Percentiles rank a stretch among this genome's conserved stretches.
Conservation (phyloP, 1,140 invertebrate genomes). For the Aradophagus sp. region DNA sequence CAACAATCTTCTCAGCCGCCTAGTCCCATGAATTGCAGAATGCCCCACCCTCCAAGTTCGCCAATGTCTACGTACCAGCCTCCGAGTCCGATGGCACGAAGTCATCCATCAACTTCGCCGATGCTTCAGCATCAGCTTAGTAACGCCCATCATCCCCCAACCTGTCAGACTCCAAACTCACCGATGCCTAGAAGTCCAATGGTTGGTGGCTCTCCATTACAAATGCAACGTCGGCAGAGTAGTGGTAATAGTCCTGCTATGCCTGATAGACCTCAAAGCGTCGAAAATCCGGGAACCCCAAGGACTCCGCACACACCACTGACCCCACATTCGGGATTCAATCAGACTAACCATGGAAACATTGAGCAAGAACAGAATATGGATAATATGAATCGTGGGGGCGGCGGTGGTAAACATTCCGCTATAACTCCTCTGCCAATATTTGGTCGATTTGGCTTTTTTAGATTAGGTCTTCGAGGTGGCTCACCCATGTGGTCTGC, state of each 20-base stretch:
- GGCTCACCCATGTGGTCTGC: conserved; percentile 83
- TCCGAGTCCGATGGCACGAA: conserved; percentile 71
- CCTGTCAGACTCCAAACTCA: conserved; percentile 70
- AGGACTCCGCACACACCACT: conserved; percentile 70
- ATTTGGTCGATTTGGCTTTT: conserved; percentile 76
- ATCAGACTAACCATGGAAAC: conserved; percentile 57
- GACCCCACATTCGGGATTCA: conserved; percentile 59
- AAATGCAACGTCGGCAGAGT: conserved; percentile 75
- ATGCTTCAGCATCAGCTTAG: conserved; percentile 71
- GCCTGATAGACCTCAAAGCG: conserved; percentile 77
- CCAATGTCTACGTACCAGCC: conserved; percentile 74
- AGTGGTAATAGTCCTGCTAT: conserved; percentile 77
- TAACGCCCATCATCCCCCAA: conserved; percentile 66
- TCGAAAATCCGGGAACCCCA: conserved; percentile 77
- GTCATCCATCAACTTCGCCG: conserved; percentile 71
- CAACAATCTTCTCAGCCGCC: conserved; percentile 72
- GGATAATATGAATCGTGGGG: conserved; percentile 69
- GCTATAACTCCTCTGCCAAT: conserved; percentile 75
- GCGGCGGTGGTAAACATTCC: conserved; percentile 72
- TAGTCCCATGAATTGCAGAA: conserved; percentile 69
- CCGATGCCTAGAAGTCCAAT: conserved; percentile 77
- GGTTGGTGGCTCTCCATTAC: conserved; percentile 76
- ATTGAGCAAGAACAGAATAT: conserved; percentile 47
- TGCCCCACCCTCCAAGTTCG: conserved; percentile 71
- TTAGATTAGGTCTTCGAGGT: conserved; percentile 81